phyloP scores from a whole-genome alignment of 2,888 invertebrate species.

The Pilophorus perplexus region DNA sequence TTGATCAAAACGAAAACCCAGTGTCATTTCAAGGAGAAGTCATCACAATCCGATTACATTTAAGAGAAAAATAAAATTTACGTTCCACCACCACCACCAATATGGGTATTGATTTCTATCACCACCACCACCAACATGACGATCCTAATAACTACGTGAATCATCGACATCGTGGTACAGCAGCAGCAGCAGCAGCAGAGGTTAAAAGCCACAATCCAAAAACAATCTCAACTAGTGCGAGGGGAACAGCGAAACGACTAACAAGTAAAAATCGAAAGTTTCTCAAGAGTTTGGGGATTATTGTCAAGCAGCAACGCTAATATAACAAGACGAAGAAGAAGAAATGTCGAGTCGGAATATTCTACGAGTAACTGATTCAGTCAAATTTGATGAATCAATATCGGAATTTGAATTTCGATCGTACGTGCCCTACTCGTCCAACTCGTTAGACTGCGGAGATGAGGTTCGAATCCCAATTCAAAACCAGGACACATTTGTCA shows the following conservation, averaged over 20 bases:
- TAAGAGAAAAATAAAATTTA: neutral
- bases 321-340: neutral
- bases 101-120: too few relatives aligned
- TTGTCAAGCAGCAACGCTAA: too few relatives aligned
- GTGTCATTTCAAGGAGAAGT: neutral
- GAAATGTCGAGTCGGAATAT: too few relatives aligned
- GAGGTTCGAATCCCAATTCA: neutral
- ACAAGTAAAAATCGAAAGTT: too few relatives aligned
- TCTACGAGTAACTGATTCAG: neutral
- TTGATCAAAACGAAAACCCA: neutral
- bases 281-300: neutral
- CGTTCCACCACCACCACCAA: too few relatives aligned
- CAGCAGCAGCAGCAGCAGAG: too few relatives aligned
- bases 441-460: neutral
- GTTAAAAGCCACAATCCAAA: too few relatives aligned
- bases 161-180: too few relatives aligned
- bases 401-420: neutral
- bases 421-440: neutral
- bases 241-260: too few relatives aligned
- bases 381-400: neutral
- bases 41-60: neutral
- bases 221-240: too few relatives aligned
- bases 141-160: too few relatives aligned
- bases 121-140: too few relatives aligned
- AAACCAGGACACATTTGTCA: neutral